Percentiles rank a stretch among this genome's conserved stretches.
Conservation (phyloP, 2,113 vertebrate genomes). For the Tachycineta bicolor region DNA sequence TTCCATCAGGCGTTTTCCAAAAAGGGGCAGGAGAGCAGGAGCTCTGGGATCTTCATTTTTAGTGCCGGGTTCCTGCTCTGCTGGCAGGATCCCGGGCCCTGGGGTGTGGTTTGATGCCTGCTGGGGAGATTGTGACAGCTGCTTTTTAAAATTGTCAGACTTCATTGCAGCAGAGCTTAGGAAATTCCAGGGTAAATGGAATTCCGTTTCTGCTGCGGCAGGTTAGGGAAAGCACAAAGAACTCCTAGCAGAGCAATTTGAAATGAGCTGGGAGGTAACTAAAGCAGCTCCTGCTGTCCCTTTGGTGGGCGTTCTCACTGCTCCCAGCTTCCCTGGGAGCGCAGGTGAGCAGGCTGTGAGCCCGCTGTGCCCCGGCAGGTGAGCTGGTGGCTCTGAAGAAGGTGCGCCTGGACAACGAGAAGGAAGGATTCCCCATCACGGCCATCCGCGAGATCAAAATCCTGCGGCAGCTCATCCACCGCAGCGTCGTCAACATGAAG, state of each 20-base stretch:
- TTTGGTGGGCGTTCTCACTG: background rate
- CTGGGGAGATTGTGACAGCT: background rate
- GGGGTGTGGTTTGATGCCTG: background rate
- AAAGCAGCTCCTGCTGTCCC: background rate
- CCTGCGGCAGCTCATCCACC: constrained; percentile 93
- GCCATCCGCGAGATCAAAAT: constrained; percentile 99
- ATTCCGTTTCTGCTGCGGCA: background rate
- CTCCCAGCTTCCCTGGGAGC: background rate
- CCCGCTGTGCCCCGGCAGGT: constrained; percentile 72
- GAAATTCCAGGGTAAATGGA: background rate
- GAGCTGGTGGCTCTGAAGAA: constrained; percentile 97
- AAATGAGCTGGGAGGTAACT: accelerated
- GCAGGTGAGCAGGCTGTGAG: background rate
- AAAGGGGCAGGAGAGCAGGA: background rate
- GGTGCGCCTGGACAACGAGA: constrained; percentile 96
- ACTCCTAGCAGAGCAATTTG: accelerated
- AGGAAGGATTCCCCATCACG: constrained; percentile 97
- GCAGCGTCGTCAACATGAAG: constrained; percentile 99
- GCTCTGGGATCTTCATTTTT: background rate
- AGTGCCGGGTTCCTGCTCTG: background rate
- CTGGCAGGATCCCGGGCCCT: background rate
- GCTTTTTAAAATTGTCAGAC: background rate
- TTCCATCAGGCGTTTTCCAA: background rate
- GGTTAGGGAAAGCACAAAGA: background rate
- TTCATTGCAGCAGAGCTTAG: background rate